Base-by-base conservation (phyloP, 2,888 invertebrate species). In the Alitta virens region DNA sequence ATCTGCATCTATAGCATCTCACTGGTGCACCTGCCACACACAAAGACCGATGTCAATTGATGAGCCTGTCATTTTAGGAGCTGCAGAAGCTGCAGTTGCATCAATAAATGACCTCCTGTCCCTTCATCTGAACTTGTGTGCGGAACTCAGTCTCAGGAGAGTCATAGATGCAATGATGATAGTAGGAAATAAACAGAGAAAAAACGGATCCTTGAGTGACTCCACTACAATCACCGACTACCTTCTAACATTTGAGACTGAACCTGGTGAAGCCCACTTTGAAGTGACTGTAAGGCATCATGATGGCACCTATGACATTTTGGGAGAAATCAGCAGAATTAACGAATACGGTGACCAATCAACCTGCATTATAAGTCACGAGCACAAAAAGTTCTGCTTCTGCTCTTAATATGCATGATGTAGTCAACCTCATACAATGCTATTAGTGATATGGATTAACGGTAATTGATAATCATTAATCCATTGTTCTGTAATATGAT, bases 21-120 rank as follows among this genome's bases (percentile, higher is more conserved):
- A 93, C 78, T 95, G 91, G 90, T 95, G 95, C 79, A 90, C 92
- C 24, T 95, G 95, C 71, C 90, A 91, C 74, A 86, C 86, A 63
- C 87, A 87, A 58, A 83, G 82, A 56, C 85, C 86, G 68, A 75
- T 91, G 21, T 76, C 85, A 0, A 81, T 83, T 0, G 84, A 85
- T 33, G 86, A 88, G 68, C 71, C 79, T 0, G 77, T 82, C 9
- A 88, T 90, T 0, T 77, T 82, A 5, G 83, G 86, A 46, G 88
- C 88, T 27, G 72, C 89, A 0, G 75, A 83, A 0, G 86, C 86
- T 68, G 82, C 91, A 26, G 85, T 92, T 0, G 77, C 82, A 5
- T 83, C 87, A 66, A 84, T 94, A 43, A 93, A 92, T 76, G 68
- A 76, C 1, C 83, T 88, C 72, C 75, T 92, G 2, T 79, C 78